Percentiles rank a stretch among this genome's conserved stretches.
These are phyloP conservation scores for Sebastolobus altivelis DNA, from an alignment of 2,797 vertebrate species.

Conservation along the genomic window DNA sequence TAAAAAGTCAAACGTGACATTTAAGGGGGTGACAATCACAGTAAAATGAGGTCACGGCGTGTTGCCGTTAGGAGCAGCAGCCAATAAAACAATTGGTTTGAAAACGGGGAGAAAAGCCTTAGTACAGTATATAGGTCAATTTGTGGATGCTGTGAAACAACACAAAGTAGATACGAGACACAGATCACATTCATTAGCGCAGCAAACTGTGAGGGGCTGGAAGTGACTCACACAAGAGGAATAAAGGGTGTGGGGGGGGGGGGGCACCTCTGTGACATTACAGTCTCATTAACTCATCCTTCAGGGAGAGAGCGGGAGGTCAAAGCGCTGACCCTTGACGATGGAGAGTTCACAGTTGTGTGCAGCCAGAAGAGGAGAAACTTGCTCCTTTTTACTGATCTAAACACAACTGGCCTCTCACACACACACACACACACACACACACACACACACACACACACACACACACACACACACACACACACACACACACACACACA, in stretches of 20 bases:
- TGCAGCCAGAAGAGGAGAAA: conserved; percentile 17
- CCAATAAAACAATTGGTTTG: conserved; percentile 32
- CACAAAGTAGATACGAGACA: conserved; percentile 38
- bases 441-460: too few species aligned
- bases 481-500: neutral
- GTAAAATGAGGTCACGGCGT: conserved; percentile 17
- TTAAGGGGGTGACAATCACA: conserved; percentile 5
- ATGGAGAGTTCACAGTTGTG: conserved; percentile 22
- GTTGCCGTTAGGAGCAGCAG: conserved; percentile 18
- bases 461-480: too few species aligned
- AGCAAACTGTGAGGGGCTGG: conserved; percentile 39
- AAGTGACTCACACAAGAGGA: conserved; percentile 39
- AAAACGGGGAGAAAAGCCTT: neutral
- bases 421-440: too few species aligned
- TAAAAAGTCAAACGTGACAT: conserved; percentile 33
- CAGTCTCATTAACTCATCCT: conserved; percentile 59
- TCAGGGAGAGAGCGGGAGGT: conserved; percentile 40
- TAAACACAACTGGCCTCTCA: neutral
- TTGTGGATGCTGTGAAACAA: conserved; percentile 42
- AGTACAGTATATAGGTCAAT: conserved; percentile 52
- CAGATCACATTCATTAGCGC: conserved; percentile 60
- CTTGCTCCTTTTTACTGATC: conserved; percentile 11
- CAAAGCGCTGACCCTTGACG: conserved; percentile 35
- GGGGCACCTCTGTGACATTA: conserved; percentile 54
- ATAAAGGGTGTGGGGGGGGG: neutral